These are phyloP conservation scores for Ploceus nigricollis DNA, from an alignment of 2,113 vertebrate species.

Conservation along the genomic window DNA sequence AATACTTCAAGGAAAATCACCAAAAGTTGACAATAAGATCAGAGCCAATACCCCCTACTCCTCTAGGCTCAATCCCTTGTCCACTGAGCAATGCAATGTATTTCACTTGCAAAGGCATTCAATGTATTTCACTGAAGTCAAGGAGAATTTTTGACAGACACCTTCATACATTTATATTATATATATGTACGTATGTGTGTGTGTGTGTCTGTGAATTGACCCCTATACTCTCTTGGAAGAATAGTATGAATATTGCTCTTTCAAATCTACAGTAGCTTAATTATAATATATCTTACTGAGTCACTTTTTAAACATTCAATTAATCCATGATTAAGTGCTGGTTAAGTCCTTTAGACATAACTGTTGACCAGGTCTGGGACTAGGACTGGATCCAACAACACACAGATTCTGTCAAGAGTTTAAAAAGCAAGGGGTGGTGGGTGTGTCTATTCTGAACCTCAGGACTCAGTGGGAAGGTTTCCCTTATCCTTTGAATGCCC, in stretches of 20 bases:
- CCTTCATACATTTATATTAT: not conserved
- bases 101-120: not conserved
- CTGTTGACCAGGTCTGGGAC: not conserved
- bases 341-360: not conserved
- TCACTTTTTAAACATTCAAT: not conserved
- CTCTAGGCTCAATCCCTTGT: not conserved
- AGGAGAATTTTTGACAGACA: not conserved
- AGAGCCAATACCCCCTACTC: not conserved
- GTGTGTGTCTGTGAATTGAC: not conserved
- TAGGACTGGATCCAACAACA: not conserved
- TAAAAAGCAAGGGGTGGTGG: not conserved
- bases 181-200: rapidly evolving
- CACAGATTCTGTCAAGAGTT: not conserved
- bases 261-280: not conserved
- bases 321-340: not conserved
- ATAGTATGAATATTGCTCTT: not conserved
- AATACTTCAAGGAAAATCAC: not conserved
- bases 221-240: too few relatives aligned
- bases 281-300: not conserved
- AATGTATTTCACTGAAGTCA: not conserved
- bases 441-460: not conserved
- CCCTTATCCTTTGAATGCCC: not conserved
- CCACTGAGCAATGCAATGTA: not conserved
- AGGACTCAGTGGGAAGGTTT: not conserved
- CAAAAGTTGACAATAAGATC: not conserved